These are phyloP conservation scores for Cydia amplana DNA, from an alignment of 1,140 invertebrate genomes.

Conservation along the genomic window DNA sequence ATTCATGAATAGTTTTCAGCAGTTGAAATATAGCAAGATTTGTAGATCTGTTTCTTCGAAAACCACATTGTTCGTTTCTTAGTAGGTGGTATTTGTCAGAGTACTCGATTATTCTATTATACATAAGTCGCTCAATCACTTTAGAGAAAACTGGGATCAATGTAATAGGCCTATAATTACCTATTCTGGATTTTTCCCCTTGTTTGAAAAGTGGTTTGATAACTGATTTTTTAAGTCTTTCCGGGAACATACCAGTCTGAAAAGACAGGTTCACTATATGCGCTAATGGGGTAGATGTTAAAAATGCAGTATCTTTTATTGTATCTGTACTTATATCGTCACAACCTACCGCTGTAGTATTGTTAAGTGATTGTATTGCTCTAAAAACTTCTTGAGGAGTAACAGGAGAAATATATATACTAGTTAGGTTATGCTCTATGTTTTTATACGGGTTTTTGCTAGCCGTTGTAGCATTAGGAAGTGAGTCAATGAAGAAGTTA, in stretches of 20 bases:
- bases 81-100: conserved; percentile 11
- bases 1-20: not conserved
- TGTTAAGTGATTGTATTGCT: not conserved
- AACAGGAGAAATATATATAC: not conserved
- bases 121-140: conserved; percentile 18
- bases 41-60: not conserved
- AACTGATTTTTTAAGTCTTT: not conserved
- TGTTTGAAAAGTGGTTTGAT: conserved; percentile 2
- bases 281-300: not conserved
- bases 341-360: not conserved
- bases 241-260: conserved; percentile 3
- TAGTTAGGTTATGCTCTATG: not conserved
- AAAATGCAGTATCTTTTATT: not conserved
- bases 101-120: not conserved
- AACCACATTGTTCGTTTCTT: not conserved
- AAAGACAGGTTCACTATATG: not conserved
- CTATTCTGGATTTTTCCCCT: not conserved
- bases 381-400: not conserved
- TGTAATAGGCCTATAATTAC: conserved; percentile 16
- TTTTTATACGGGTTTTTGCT: not conserved
- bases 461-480: not conserved
- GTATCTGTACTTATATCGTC: not conserved
- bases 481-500: conserved; percentile 9
- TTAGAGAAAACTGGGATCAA: conserved; percentile 8
- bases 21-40: conserved; percentile 9